Evolutionary conservation across 2,888 invertebrate genomes (phyloP).

Genomic region (Nephrotoma appendiculata): DNA sequence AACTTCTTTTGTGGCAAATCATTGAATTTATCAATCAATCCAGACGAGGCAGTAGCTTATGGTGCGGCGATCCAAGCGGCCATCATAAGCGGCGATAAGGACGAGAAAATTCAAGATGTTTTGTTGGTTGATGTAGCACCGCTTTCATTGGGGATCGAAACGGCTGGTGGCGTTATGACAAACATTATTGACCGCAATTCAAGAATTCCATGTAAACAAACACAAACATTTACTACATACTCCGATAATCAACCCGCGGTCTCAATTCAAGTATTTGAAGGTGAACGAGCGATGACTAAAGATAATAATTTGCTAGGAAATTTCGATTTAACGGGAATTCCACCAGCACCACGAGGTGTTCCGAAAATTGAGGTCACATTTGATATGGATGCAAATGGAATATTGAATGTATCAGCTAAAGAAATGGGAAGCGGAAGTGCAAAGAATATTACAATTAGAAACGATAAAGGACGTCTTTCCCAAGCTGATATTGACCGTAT

Average conservation of each 20-base stretch:
- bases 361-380: constrained; percentile 82
- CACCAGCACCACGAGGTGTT: constrained; percentile 82
- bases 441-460: constrained; percentile 67
- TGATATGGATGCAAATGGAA: constrained; percentile 85
- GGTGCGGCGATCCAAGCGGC: constrained; percentile 64
- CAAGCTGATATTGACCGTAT: constrained; percentile 67
- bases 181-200: constrained; percentile 58
- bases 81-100: constrained; percentile 51
- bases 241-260: constrained; percentile 68
- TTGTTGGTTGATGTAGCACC: constrained; percentile 53
- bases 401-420: constrained; percentile 74
- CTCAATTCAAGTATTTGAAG: constrained; percentile 58
- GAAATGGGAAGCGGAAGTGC: constrained; percentile 50
- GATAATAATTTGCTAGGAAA: constrained; percentile 93
- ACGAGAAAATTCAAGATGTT: constrained; percentile 59
- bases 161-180: constrained; percentile 68
- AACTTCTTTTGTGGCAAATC: constrained; percentile 62
- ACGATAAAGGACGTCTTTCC: constrained; percentile 66
- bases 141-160: constrained; percentile 61
- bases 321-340: constrained; percentile 93
- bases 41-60: constrained; percentile 69
- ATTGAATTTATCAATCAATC: constrained; percentile 60
- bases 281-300: constrained; percentile 82
- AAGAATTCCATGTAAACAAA: constrained; percentile 56
- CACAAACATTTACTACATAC: constrained; percentile 64